phyloP scores from a whole-genome alignment of 1,140 invertebrate genomes.

The Drosophila pachea region DNA sequence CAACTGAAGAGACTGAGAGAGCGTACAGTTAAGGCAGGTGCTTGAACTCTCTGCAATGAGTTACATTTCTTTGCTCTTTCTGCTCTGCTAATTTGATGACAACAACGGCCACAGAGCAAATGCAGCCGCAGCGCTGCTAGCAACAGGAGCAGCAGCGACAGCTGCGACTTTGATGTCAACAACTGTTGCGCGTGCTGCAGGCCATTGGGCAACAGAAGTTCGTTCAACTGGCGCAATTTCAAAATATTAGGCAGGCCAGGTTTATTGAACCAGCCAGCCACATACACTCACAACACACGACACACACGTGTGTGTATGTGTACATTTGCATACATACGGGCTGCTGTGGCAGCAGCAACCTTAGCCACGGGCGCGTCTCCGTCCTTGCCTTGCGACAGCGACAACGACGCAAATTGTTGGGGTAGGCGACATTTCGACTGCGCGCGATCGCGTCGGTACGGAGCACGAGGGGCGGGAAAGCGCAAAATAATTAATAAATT shows the following conservation, averaged over 20 bases:
- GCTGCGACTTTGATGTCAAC: background rate
- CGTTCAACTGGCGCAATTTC: constrained; percentile 46
- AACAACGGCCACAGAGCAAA: too few species aligned
- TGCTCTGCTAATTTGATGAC: constrained; percentile 18
- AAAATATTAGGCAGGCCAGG: constrained; percentile 43
- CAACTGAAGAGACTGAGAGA: background rate
- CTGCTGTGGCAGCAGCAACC: constrained; percentile 15
- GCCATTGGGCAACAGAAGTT: constrained; percentile 39
- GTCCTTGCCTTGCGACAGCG: constrained; percentile 35
- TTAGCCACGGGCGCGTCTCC: constrained; percentile 29
- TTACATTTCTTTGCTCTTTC: constrained; percentile 6
- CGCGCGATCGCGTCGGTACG: background rate
- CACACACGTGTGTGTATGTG: background rate
- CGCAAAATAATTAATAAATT: constrained; percentile 53
- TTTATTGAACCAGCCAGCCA: constrained; percentile 30
- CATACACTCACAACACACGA: too few species aligned
- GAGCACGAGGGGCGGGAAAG: constrained; percentile 7
- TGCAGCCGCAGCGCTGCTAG: too few species aligned
- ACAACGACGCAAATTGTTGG: constrained; percentile 56
- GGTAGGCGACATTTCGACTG: constrained; percentile 52
- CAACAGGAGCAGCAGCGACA: background rate
- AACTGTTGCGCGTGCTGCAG: constrained; percentile 36
- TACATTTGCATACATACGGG: background rate
- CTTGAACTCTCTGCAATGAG: constrained; percentile 54
- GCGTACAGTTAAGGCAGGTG: constrained; percentile 37